Evolutionary conservation across 2,797 vertebrate species (phyloP), one percentile per base, ranked within the genome.

Genomic region (Gallinago stenura): DNA sequence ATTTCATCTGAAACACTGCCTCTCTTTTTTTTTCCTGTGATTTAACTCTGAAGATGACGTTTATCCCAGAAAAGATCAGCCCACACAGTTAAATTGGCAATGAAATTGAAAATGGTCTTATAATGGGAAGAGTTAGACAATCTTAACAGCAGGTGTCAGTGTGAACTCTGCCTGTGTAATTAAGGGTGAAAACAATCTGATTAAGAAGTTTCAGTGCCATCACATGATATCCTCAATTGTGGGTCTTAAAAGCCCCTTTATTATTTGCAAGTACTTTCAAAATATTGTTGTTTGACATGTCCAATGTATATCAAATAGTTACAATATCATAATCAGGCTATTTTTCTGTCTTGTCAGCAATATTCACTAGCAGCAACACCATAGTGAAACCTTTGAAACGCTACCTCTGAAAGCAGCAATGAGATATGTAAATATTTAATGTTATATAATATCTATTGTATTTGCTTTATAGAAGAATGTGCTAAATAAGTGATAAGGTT

Each of bases 61-160:
- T 75, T 39, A 71, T 12, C 53, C 64, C 64, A 64, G 83, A 61
- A 88, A 71, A 82, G 58, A 84, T 57, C 73, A 87, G 26, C 51
- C 79, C 81, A 83, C 57, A 51, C 37, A 46, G 56, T 87, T 89
- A 89, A 76, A 61, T 66, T 51, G 35, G 39, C 50, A 73, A 54
- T 88, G 73, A 91, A 90, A 62, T 31, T 57, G 58, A 79, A 95
- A 94, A 90, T 60, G 58, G 48, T 70, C 20, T 88, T 76, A 37
- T 28, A 71, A 53, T 82, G 31, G n/a, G 69, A 84, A 87, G 91
- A 77, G 30, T 87, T 84, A 80, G 48, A 43, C 53, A 87, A 24
- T 86, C 81, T 90, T 76, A 97, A 95, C 96, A 93, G 96, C 68
- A 96, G 94, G 86, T 92, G 91, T 96, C 90, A 95, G 77, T 95